phyloP scores from a whole-genome alignment of 2,888 invertebrate species.

The Matsumyia berberina region DNA sequence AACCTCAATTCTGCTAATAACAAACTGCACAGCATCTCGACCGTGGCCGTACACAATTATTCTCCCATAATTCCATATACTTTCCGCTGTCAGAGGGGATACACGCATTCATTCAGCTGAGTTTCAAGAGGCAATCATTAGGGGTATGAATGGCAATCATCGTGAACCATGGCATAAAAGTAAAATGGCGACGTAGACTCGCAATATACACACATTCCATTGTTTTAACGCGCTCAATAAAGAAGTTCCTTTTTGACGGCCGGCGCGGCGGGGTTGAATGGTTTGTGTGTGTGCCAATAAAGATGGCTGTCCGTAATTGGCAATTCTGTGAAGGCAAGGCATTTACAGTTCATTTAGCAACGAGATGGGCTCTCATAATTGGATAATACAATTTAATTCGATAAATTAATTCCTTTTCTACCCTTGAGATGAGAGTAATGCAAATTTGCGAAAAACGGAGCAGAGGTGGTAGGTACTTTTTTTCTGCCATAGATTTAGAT shows the following conservation, averaged over 20 bases:
- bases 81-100: constrained; percentile 1
- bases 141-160: constrained; percentile 67
- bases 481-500: no score
- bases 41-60: constrained; percentile 40
- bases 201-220: constrained; percentile 36
- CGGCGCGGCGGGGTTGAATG: constrained; percentile 65
- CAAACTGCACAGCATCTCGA: constrained; percentile 17
- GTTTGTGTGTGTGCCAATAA: constrained; percentile 44
- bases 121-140: constrained; percentile 67
- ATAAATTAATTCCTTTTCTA: constrained; percentile 6
- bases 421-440: constrained; percentile 15
- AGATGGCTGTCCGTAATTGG: constrained; percentile 70
- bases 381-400: constrained; percentile 51
- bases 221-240: constrained; percentile 58
- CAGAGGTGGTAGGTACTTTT: no score
- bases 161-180: constrained; percentile 24
- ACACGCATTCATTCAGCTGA: not conserved
- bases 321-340: constrained; percentile 53
- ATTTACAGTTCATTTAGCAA: constrained; percentile 60
- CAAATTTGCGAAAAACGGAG: not conserved
- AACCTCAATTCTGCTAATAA: constrained; percentile 53
- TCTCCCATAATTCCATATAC: constrained; percentile 2
- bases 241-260: constrained; percentile 62
- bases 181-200: constrained; percentile 65
- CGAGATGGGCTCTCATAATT: constrained; percentile 48